phyloP scores from a whole-genome alignment of 2,888 invertebrate genomes.

The Frankliniella intonsa region DNA sequence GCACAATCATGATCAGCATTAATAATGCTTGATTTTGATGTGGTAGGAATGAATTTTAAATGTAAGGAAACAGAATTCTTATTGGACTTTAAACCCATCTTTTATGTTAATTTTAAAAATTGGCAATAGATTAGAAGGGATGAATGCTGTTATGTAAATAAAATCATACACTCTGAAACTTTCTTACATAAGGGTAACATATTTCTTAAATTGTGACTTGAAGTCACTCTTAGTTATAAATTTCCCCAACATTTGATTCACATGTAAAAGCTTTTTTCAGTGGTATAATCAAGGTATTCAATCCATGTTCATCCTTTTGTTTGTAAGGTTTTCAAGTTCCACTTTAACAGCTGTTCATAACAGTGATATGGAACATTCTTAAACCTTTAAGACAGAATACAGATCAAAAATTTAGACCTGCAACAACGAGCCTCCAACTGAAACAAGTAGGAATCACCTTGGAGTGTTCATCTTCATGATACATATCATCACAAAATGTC shows the following conservation, averaged over 20 bases:
- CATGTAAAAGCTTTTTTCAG: not conserved
- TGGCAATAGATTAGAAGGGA: not conserved
- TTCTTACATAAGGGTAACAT: not conserved
- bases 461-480: slow-evolving; percentile 23
- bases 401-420: slow-evolving; percentile 6
- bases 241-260: not conserved
- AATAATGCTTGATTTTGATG: not conserved
- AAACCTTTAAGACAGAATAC: not conserved
- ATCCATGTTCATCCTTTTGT: too few relatives aligned
- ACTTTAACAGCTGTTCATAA: not conserved
- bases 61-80: not conserved
- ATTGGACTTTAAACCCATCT: too few relatives aligned
- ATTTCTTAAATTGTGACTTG: not conserved
- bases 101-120: not conserved
- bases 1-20: not conserved
- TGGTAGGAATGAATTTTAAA: not conserved
- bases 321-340: too few relatives aligned
- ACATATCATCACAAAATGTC: slow-evolving; percentile 25
- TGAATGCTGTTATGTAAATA: not conserved
- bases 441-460: slow-evolving; percentile 2
- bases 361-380: not conserved
- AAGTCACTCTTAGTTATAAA: not conserved
- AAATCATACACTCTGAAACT: not conserved
- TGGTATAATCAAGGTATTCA: not conserved
- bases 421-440: slow-evolving; percentile 4